Conservation (phyloP, 1,140 invertebrate species). For the Drosophila sulfurigaster region DNA sequence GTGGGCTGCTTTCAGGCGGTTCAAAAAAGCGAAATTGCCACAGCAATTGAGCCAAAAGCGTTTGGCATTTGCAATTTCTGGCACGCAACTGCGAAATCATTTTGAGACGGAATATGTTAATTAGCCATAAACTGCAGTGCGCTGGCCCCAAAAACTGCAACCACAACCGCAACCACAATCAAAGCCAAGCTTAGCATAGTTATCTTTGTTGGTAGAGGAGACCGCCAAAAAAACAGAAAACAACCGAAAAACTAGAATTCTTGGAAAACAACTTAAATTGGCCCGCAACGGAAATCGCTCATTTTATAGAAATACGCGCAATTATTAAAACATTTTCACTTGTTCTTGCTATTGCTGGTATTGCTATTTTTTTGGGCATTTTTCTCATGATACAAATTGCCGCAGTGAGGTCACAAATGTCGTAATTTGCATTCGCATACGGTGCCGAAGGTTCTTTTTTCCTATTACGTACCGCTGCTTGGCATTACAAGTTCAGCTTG, state of each 20-base stretch:
- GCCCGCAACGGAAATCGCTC: slow-evolving; percentile 76
- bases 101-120: slow-evolving; percentile 77
- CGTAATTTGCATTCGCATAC: slow-evolving; percentile 62
- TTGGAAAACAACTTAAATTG: slow-evolving; percentile 59
- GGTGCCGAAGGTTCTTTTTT: slow-evolving; percentile 55
- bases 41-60: slow-evolving; percentile 71
- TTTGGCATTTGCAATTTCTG: slow-evolving; percentile 80
- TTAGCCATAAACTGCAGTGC: slow-evolving; percentile 46
- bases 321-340: slow-evolving; percentile 83
- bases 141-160: slow-evolving; percentile 47
- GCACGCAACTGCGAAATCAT: slow-evolving; percentile 74
- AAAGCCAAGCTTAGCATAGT: slow-evolving; percentile 9
- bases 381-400: slow-evolving; percentile 78
- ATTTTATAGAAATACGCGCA: slow-evolving; percentile 75
- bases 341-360: slow-evolving; percentile 17
- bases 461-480: slow-evolving; percentile 47
- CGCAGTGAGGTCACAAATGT: slow-evolving; percentile 64
- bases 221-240: slow-evolving; percentile 21
- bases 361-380: slow-evolving; percentile 39
- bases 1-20: slow-evolving; percentile 28
- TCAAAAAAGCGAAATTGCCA: slow-evolving; percentile 54
- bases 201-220: slow-evolving; percentile 8
- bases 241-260: slow-evolving; percentile 39
- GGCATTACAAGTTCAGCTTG: slow-evolving; percentile 67
- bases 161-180: slow-evolving; percentile 35